These are phyloP conservation scores for Eupithecia subumbrata DNA, from an alignment of 2,888 invertebrate species.

Conservation along the genomic window DNA sequence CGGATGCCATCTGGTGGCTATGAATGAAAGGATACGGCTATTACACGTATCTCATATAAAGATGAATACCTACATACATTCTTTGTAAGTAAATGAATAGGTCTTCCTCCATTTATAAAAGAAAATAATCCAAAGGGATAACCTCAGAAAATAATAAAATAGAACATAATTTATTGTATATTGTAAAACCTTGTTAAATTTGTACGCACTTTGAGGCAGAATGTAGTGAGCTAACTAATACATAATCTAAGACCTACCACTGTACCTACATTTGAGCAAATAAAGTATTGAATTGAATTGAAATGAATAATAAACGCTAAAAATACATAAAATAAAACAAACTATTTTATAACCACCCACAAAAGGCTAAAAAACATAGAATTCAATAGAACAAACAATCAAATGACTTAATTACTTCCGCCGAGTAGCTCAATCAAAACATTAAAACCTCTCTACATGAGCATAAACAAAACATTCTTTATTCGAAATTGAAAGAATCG, in stretches of 20 bases:
- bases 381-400: conserved; percentile 46
- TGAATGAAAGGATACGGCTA: conserved; percentile 29
- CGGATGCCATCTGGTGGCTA: conserved; percentile 37
- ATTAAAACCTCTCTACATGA: conserved; percentile 68
- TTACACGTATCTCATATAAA: conserved; percentile 16
- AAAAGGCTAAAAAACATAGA: conserved; percentile 26
- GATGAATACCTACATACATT: conserved; percentile 4
- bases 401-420: conserved; percentile 75
- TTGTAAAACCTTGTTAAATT: no score
- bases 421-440: conserved; percentile 69
- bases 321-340: conserved; percentile 6
- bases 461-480: conserved; percentile 77
- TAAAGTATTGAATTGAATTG: no score
- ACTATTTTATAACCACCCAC: neutral
- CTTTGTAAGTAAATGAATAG: conserved; percentile 1
- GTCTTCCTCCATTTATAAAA: neutral
- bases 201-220: no score
- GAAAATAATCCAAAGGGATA: neutral
- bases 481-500: conserved; percentile 51
- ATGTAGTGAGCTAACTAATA: no score
- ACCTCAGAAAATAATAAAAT: neutral
- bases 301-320: neutral
- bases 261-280: no score
- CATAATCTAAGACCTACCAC: no score
- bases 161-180: no score